A percentile compares a stretch with the other conserved stretches of the same genome.
Conservation (phyloP, 2,888 invertebrate species). For the Eutolmus rufibarbis region DNA sequence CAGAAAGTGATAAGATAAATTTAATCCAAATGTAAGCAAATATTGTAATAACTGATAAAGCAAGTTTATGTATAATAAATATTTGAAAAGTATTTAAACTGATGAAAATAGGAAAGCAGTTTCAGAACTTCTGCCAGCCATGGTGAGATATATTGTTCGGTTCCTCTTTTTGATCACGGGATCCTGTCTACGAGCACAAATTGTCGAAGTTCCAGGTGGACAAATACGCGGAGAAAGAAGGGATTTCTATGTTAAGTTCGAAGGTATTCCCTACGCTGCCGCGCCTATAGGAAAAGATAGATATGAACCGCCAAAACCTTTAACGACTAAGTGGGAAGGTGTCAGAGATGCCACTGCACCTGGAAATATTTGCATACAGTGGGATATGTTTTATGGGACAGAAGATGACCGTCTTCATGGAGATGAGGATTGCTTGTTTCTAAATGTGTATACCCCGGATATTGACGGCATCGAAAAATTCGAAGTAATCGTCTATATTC, state of each 20-base stretch:
- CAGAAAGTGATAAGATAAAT: background rate
- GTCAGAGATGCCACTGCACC: conserved; percentile 66
- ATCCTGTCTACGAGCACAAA: background rate
- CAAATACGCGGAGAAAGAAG: conserved; percentile 53
- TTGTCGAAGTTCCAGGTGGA: conserved; percentile 54
- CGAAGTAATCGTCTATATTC: conserved; percentile 72
- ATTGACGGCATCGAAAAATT: conserved; percentile 60
- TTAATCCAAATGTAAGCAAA: background rate
- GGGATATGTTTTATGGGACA: conserved; percentile 61
- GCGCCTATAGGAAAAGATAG: conserved; percentile 70
- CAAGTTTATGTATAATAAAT: background rate
- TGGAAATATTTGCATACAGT: conserved; percentile 71
- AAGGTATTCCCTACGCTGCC: conserved; percentile 73
- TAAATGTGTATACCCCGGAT: conserved; percentile 70
- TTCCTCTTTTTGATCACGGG: background rate
- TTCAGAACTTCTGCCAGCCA: background rate
- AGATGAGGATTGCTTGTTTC: conserved; percentile 72
- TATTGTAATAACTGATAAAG: background rate
- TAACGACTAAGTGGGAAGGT: conserved; percentile 51
- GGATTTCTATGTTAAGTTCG: conserved; percentile 66
- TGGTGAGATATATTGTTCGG: background rate
- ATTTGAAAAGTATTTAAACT: background rate
- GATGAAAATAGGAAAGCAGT: background rate
- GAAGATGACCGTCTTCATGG: conserved; percentile 61
- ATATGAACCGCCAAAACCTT: conserved; percentile 63